Conservation (phyloP, 1,140 invertebrate genomes). For the Rhyacophila brunnea region DNA sequence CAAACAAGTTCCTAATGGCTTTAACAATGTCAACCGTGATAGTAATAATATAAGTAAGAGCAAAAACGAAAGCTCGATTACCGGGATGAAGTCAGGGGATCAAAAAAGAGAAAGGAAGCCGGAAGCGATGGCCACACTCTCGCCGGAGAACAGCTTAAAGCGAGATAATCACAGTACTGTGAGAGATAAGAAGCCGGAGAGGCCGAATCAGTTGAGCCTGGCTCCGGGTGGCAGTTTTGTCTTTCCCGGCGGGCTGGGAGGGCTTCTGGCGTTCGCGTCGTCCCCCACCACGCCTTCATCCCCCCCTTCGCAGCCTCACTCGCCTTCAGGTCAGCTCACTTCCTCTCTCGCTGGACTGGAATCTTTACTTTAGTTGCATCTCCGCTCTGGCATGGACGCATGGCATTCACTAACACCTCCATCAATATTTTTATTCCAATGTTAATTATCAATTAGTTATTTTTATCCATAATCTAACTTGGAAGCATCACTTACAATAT, state of each 20-base stretch:
- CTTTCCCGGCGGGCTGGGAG: constrained; percentile 18
- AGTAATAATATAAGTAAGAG: constrained; percentile 8
- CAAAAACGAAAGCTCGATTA: constrained; percentile 2
- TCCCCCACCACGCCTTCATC: constrained; percentile 42
- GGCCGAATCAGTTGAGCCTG: constrained; percentile 51
- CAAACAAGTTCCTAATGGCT: constrained; percentile 35
- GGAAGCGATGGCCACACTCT: neutral
- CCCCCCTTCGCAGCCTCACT: constrained; percentile 45
- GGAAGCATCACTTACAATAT: too few relatives aligned
- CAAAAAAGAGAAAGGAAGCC: neutral
- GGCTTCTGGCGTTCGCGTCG: constrained; percentile 34
- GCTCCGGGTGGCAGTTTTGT: constrained; percentile 37
- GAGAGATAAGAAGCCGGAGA: constrained; percentile 24
- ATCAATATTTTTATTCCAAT: too few relatives aligned
- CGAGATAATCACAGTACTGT: neutral
- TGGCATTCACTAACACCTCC: constrained; percentile 19
- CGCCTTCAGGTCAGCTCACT: constrained; percentile 50
- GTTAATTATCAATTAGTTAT: too few relatives aligned
- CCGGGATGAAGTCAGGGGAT: neutral
- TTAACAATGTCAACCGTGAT: constrained; percentile 22
- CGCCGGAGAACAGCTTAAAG: constrained; percentile 8
- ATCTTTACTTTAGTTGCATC: constrained; percentile 5
- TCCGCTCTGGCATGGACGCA: constrained; percentile 23
- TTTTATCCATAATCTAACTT: too few relatives aligned
- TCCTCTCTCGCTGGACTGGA: constrained; percentile 10